A percentile compares a stretch with the other conserved stretches of the same genome.
phyloP scores from a whole-genome alignment of 2,888 invertebrate species.

The Dorcus parallelipipedus region DNA sequence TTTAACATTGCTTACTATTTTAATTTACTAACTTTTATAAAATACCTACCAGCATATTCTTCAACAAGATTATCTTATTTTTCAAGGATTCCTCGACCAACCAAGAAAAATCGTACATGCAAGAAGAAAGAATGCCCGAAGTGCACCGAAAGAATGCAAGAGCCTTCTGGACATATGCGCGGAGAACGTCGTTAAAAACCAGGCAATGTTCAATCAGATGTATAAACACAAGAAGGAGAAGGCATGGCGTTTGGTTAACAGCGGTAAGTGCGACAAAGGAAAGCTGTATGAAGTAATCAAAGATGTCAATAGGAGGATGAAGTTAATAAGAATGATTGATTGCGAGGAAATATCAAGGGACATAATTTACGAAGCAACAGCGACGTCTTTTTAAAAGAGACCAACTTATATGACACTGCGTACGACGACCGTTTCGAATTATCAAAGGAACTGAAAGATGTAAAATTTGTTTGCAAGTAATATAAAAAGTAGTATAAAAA shows the following conservation, averaged over 20 bases:
- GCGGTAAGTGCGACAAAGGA: conserved; percentile 25
- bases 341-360: too few species aligned
- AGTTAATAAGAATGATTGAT: too few species aligned
- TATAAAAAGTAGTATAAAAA: too few species aligned
- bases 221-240: conserved; percentile 36
- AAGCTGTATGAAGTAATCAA: conserved; percentile 36
- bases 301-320: conserved; percentile 43
- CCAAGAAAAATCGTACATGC: conserved; percentile 6
- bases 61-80: too few species aligned
- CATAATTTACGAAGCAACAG: too few species aligned
- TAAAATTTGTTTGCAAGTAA: conserved; percentile 17
- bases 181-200: conserved; percentile 36
- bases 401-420: too few species aligned
- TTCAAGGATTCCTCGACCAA: neutral
- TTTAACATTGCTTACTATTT: too few species aligned
- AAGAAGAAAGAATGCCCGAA: too few species aligned
- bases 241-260: conserved; percentile 40
- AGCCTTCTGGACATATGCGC: conserved; percentile 39
- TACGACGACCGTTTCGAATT: conserved; percentile 34
- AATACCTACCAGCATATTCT: too few species aligned
- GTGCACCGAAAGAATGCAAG: conserved; percentile 23
- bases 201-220: conserved; percentile 30
- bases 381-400: too few species aligned
- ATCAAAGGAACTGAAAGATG: conserved; percentile 15
- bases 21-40: too few species aligned